These are phyloP conservation scores for Drepanosiphum platanoidis DNA, from an alignment of 2,888 invertebrate species.

Conservation along the genomic window DNA sequence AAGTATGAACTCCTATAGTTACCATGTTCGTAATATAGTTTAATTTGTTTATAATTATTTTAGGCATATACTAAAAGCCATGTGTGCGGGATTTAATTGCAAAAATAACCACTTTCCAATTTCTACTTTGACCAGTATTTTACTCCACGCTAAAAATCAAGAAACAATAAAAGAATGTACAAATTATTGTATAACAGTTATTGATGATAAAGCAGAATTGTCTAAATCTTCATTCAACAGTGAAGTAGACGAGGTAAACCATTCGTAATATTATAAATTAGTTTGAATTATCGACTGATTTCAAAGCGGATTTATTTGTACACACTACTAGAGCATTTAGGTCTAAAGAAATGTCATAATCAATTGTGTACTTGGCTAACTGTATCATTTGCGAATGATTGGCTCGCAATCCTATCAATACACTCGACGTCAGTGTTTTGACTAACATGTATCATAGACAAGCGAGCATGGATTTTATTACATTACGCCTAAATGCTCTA, in stretches of 20 bases:
- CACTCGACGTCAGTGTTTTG: too few species aligned
- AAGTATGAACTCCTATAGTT: conserved; percentile 2
- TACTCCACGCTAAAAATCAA: conserved; percentile 69
- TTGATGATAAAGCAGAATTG: conserved; percentile 51
- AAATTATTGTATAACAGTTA: conserved; percentile 37
- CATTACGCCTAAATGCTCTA: too few species aligned
- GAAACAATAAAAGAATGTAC: conserved; percentile 66
- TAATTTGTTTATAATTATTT: background rate
- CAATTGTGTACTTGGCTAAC: too few species aligned
- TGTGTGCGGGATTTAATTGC: conserved; percentile 73
- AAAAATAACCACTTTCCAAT: conserved; percentile 71
- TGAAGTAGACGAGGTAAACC: conserved; percentile 41
- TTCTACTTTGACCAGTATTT: conserved; percentile 68
- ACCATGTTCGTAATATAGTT: background rate
- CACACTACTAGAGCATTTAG: too few species aligned
- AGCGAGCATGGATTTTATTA: too few species aligned
- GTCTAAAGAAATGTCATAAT: too few species aligned
- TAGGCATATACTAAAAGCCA: conserved; percentile 71
- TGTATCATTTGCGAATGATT: too few species aligned
- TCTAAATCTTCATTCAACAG: conserved; percentile 41
- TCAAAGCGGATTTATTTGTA: too few species aligned
- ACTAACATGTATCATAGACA: too few species aligned
- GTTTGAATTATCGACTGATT: too few species aligned
- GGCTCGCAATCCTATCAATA: too few species aligned
- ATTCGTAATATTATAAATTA: too few species aligned